These are phyloP conservation scores for Zeuzera pyrina DNA, from an alignment of 2,888 invertebrate species.

Conservation along the genomic window DNA sequence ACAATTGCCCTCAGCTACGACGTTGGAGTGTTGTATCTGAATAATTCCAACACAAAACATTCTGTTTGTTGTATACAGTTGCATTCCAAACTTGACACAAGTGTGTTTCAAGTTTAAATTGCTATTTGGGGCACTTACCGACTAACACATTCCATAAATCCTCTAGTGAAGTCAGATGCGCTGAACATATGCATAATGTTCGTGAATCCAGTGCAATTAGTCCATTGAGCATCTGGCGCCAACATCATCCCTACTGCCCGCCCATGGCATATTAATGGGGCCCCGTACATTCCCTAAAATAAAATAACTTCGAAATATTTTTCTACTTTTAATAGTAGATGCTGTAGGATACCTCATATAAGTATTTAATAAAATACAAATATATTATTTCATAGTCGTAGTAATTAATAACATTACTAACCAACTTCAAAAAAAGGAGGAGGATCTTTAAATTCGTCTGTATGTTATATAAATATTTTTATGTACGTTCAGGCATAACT, in stretches of 20 bases:
- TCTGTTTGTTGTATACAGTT: too few relatives aligned
- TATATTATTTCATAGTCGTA: background rate
- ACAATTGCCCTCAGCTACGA: too few relatives aligned
- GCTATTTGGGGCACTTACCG: too few relatives aligned
- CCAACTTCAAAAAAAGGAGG: too few relatives aligned
- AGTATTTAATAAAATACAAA: background rate
- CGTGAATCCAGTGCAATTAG: slow-evolving; percentile 52
- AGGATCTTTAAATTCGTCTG: too few relatives aligned
- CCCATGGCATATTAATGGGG: slow-evolving; percentile 47
- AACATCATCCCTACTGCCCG: slow-evolving; percentile 38
- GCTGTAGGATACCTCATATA: background rate
- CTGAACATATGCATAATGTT: slow-evolving; percentile 36
- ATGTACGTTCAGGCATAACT: too few relatives aligned
- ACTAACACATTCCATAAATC: slow-evolving; percentile 40
- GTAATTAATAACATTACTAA: too few relatives aligned
- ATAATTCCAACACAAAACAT: too few relatives aligned
- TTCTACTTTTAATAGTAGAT: background rate
- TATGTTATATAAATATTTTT: too few relatives aligned
- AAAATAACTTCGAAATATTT: background rate
- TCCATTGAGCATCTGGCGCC: slow-evolving; percentile 60
- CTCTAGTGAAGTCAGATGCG: slow-evolving; percentile 15
- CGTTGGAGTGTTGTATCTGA: too few relatives aligned
- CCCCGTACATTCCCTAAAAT: slow-evolving; percentile 54
- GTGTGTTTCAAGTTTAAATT: too few relatives aligned
- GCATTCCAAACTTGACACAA: too few relatives aligned